Base-by-base conservation (phyloP, 2,113 vertebrate species). In the Planiliza haematocheilus region DNA sequence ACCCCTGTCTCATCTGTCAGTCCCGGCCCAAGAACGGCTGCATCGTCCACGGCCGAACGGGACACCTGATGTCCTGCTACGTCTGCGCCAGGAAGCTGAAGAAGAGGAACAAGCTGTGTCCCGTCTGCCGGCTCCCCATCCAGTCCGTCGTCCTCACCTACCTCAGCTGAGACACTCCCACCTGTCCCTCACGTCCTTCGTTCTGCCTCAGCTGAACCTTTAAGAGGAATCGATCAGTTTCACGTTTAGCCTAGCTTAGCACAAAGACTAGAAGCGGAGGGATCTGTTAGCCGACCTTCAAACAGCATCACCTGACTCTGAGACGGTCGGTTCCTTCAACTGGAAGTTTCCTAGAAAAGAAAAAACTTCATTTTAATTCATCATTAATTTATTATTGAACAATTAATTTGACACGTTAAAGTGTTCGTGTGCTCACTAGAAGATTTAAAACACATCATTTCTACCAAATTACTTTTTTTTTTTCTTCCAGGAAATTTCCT, bases 1-100 rank as follows among this genome's bases (percentile, higher is more conserved):
- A 99, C 68, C 97, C 97, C 0, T 99, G 98, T 49, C 95, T 99
- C 79, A 99, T 99, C 81, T 99, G 97, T 70, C 98, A 99, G 82
- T 96, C 95, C 41, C 91, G 95, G 30, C 97, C 97, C 10, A 99
- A 98, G 86, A 97, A 98, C 51, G 97, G 97, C 85, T 98, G 96
- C 90, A 99, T 99, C 39, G 95, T 99, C 6, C 97, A 99, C 13
- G 97, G 97, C n/a, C 95, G 92, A 59, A 99, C 97, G 0, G 98
- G 97, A 56, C 97, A 99, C 84, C 95, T 98, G 43, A 97, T 99
- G 94, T 94, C 96, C 0, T 99, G 97, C 80, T 99, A 97, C 38
- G 91, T 95, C 0, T 99, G 97, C 7, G 98, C 98, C 12, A 94
- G 94, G 70, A 99, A 99, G 70, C 93, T 98, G 1, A 98, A 99